Evolutionary conservation across 2,113 vertebrate genomes (phyloP), one percentile per base, ranked within the genome.

Genomic region (Pachycephala philippinensis): DNA sequence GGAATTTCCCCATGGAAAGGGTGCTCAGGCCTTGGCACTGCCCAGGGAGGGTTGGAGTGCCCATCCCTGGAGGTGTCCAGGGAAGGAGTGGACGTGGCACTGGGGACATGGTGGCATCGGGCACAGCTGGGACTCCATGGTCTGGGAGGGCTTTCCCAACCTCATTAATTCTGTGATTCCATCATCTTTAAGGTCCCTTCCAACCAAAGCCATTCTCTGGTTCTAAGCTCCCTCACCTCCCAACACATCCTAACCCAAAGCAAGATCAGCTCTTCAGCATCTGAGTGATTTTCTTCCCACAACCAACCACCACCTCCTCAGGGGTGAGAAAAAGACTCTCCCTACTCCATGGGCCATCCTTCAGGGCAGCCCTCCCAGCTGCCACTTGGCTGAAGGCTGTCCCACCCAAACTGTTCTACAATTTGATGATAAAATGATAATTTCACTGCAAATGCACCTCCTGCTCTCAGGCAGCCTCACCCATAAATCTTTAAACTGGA

Each of bases 371-470:
- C 12, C 14, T 50, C 28, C 14, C 33, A n/a, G 64, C 56, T 42
- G 20, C 28, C 44, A 52, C 19, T 19, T 1, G 3, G 11, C 24
- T 28, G 30, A 33, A 47, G 14, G 15, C 15, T 44, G 27, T 14
- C 59, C 60, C 28, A 15, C 22, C 42, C 66, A 35, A 64, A 80
- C 14, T 22, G 10, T 33, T 28, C 31, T 2, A 17, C 8, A 31
- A 4, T 27, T 42, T 15, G 0, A 1, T 5, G 45, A 59, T 30
- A 22, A 78, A 85, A 72, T 18, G 0, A 8, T 22, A 8, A 49
- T 89, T 90, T 15, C 65, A 31, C 37, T 70, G 45, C 37, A 63
- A 61, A 40, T 4, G 13, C 59, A 39, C 1, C 3, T 15, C 17
- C 42, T 0, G 0, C 30, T 31, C 68, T 40, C 35, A 37, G 61